These are phyloP conservation scores for Oreotrochilus melanogaster DNA, from an alignment of 2,113 vertebrate genomes.

Conservation along the genomic window DNA sequence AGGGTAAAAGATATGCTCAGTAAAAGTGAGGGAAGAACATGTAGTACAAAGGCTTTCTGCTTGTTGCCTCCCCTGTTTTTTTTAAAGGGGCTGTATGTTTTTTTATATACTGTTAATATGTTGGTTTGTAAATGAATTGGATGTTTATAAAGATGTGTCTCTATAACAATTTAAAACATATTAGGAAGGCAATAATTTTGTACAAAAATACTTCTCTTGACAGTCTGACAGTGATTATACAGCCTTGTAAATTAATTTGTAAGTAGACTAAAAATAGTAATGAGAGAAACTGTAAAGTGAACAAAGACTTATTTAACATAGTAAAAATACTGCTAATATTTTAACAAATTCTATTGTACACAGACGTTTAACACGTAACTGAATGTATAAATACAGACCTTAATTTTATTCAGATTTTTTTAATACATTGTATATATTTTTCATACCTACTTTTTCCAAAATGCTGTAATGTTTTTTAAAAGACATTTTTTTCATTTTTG, in stretches of 20 bases:
- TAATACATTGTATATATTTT: conserved; percentile 63
- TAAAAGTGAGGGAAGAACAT: accelerated
- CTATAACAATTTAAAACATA: neutral
- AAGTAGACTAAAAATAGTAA: conserved; percentile 6
- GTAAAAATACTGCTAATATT: conserved; percentile 8
- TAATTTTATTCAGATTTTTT: conserved; percentile 62
- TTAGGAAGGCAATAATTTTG: neutral
- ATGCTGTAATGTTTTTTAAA: conserved; percentile 49
- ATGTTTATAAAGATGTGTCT: neutral
- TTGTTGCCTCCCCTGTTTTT: neutral
- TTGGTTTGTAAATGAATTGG: neutral
- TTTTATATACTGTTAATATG: neutral
- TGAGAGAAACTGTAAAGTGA: conserved; percentile 10
- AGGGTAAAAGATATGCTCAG: accelerated
- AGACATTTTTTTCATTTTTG: conserved; percentile 14
- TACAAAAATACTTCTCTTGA: neutral
- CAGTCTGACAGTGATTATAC: neutral
- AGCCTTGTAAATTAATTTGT: conserved; percentile 72
- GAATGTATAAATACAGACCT: conserved; percentile 26
- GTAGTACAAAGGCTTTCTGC: neutral
- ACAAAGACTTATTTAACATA: conserved; percentile 46
- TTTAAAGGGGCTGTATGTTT: neutral
- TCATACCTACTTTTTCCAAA: conserved; percentile 23
- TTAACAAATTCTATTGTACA: neutral
- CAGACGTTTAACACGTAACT: conserved; percentile 35